phyloP scores from a whole-genome alignment of 2,113 vertebrate species.

The Xiphophorus couchianus region DNA sequence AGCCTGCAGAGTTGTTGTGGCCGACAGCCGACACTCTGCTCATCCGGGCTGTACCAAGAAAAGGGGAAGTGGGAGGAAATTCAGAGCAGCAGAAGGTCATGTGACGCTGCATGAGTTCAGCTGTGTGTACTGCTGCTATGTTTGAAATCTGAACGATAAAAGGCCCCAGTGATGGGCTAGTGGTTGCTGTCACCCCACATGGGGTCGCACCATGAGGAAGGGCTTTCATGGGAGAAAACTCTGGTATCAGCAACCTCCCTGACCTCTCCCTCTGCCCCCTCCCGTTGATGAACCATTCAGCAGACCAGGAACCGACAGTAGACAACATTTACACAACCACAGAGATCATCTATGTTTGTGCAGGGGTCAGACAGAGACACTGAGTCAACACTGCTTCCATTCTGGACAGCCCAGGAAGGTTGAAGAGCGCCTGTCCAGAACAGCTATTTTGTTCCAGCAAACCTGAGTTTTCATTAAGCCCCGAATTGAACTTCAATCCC shows the following conservation, averaged over 20 bases:
- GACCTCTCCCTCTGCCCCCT: constrained; percentile 48
- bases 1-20: constrained; percentile 51
- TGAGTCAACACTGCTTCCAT: not conserved
- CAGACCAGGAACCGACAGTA: constrained; percentile 29
- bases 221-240: constrained; percentile 48
- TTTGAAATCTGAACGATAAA: constrained; percentile 54
- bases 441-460: too few relatives aligned
- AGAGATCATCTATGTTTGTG: constrained; percentile 10
- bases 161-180: constrained; percentile 26
- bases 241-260: constrained; percentile 69
- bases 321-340: constrained; percentile 1
- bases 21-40: constrained; percentile 26
- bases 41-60: constrained; percentile 26
- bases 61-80: constrained; percentile 50
- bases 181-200: constrained; percentile 59
- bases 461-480: too few relatives aligned
- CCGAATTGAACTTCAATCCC: not conserved
- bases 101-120: constrained; percentile 32
- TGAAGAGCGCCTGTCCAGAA: not conserved
- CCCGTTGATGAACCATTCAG: constrained; percentile 32
- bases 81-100: constrained; percentile 32
- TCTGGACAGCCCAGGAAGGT: not conserved
- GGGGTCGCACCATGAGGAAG: constrained; percentile 49
- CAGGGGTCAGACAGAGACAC: not conserved
- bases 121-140: constrained; percentile 15